phyloP scores from a whole-genome alignment of 2,888 invertebrate genomes.

The Lacanobia wlatinum region DNA sequence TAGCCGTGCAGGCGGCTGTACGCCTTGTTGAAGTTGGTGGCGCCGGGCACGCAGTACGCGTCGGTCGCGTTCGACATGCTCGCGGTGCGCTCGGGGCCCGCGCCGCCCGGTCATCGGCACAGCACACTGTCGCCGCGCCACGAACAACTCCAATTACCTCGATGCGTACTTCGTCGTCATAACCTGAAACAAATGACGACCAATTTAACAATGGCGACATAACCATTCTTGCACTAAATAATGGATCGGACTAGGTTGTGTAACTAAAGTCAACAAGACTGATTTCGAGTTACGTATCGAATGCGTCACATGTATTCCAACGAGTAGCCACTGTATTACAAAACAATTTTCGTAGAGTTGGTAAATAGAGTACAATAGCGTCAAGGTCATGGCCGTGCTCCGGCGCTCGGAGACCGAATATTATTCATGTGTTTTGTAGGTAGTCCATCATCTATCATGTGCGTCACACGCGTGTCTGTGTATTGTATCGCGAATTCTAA shows the following conservation, averaged over 20 bases:
- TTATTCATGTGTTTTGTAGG: slow-evolving; percentile 23
- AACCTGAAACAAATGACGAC: slow-evolving; percentile 73
- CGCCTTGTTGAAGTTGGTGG: slow-evolving; percentile 91
- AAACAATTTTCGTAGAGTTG: slow-evolving; percentile 38
- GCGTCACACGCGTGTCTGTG: slow-evolving; percentile 63
- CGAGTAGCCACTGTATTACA: slow-evolving; percentile 17
- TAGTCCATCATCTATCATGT: slow-evolving; percentile 53
- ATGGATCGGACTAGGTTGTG: background rate
- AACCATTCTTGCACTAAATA: background rate
- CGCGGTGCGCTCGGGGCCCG: slow-evolving; percentile 65
- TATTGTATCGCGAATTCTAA: slow-evolving; percentile 30
- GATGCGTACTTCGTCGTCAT: slow-evolving; percentile 63
- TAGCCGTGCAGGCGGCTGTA: slow-evolving; percentile 96
- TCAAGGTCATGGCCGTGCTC: slow-evolving; percentile 33
- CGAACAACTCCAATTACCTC: slow-evolving; percentile 55
- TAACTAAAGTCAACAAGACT: slow-evolving; percentile 27
- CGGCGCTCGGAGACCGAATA: slow-evolving; percentile 16
- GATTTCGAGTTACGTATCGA: slow-evolving; percentile 15
- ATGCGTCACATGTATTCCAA: slow-evolving; percentile 29
- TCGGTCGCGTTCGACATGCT: slow-evolving; percentile 85
- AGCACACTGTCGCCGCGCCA: slow-evolving; percentile 47
- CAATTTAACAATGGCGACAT: slow-evolving; percentile 20
- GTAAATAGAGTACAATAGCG: slow-evolving; percentile 44
- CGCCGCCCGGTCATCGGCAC: slow-evolving; percentile 74
- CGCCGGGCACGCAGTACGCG: slow-evolving; percentile 90